Evolutionary conservation across 2,113 vertebrate genomes (phyloP), one percentile per base, ranked within the genome.

Genomic region (Oryzias woworae): DNA sequence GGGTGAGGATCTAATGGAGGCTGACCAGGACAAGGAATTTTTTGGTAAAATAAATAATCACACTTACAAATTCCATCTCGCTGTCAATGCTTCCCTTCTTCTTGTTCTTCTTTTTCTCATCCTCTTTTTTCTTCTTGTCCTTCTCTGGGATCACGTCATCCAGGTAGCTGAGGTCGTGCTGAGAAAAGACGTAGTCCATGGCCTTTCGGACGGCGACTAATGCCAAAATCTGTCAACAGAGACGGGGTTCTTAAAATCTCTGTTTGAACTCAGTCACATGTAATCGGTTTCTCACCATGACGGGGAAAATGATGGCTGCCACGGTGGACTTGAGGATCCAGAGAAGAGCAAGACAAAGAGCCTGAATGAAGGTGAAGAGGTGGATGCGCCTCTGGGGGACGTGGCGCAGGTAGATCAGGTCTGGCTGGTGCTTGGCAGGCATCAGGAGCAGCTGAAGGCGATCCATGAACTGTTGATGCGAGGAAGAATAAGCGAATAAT

Each of bases 91-190:
- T 98, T 60, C 94, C 93, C 79, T 99, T 99, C 91, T 98, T 98
- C 90, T 98, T 98, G n/a, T 93, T 94, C 82, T 92, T 99, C 70
- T 95, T 97, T 91, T 98, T 98, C 71, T 99, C 96, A 0, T 99
- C 97, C 75, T 99, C 97, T 18, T 98, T 99, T 91, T 99, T 99
- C 74, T 99, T 99, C 91, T 99, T 99, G 85, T 99, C 97, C 62
- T 98, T 99, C 90, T 99, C 97, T 62, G 97, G 97, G 90, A 99
- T 99, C 87, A 99, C 93, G 22, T 99, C 97, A 0, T 99, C 97
- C 22, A 99, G 95, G 83, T 97, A 99, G 85, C 97, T 88, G 69
- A 99, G 94, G 85, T 98, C 96, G 0, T 98, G 96, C 81, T 98
- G 97, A 49, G 96, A 98, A 91, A 98, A 98, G 81, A 98, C 48